phyloP scores from a whole-genome alignment of 1,140 invertebrate genomes.

The Zaprionus africanus region DNA sequence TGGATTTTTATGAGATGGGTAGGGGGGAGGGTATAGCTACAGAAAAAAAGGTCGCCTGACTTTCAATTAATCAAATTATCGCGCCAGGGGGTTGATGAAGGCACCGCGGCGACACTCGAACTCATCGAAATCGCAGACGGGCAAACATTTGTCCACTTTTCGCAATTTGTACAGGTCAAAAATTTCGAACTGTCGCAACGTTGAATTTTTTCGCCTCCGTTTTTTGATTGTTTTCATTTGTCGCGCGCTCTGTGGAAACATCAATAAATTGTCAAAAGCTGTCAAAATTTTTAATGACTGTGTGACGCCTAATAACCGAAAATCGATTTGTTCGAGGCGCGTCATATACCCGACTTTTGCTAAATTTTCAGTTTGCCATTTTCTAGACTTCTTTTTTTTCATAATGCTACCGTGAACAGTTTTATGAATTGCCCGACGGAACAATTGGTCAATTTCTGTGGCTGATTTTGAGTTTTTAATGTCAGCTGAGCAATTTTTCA shows the following conservation, averaged over 20 bases:
- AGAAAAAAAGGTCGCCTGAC: conserved; percentile 71
- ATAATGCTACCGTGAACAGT: conserved; percentile 56
- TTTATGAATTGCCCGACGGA: conserved; percentile 64
- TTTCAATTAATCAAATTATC: conserved; percentile 83
- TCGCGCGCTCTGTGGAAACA: conserved; percentile 59
- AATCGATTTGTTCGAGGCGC: conserved; percentile 72
- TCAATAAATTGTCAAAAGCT: conserved; percentile 80
- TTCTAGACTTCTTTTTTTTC: conserved; percentile 26
- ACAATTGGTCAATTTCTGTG: conserved; percentile 34
- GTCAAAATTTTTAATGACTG: conserved; percentile 82
- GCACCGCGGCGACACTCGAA: conserved; percentile 42
- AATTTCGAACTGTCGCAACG: conserved; percentile 26
- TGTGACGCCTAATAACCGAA: conserved; percentile 74
- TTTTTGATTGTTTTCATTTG: conserved; percentile 67
- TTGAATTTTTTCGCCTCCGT: conserved; percentile 12
- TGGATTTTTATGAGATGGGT: neutral
- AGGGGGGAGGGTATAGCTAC: conserved; percentile 13
- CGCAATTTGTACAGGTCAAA: conserved; percentile 76
- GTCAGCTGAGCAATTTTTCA: conserved; percentile 48
- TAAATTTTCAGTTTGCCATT: conserved; percentile 9
- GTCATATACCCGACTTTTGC: conserved; percentile 45
- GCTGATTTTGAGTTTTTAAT: conserved; percentile 59
- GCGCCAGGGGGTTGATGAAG: conserved; percentile 42
- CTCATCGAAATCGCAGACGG: conserved; percentile 50
- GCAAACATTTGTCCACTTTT: conserved; percentile 81